Percentiles rank a stretch among this genome's conserved stretches.
These are phyloP conservation scores for Drosophila carrolli DNA, from an alignment of 1,140 invertebrate species.

Conservation along the genomic window DNA sequence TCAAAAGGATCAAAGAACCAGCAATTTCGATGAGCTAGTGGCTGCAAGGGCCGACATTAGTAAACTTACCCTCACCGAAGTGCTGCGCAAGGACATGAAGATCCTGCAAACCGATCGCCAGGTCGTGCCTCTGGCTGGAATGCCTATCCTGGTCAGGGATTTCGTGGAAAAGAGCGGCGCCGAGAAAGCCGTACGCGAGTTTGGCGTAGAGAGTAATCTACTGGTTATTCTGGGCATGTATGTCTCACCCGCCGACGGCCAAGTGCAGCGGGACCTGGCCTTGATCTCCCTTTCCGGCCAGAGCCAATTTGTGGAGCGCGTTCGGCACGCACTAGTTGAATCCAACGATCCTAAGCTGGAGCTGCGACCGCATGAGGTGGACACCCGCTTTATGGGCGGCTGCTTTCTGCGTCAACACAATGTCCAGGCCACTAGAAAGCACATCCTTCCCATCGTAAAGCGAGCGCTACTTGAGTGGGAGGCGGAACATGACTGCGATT, in stretches of 20 bases:
- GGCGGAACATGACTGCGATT: constrained; percentile 41
- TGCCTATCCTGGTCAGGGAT: constrained; percentile 86
- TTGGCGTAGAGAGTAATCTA: constrained; percentile 83
- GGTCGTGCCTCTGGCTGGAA: constrained; percentile 85
- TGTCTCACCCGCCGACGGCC: constrained; percentile 49
- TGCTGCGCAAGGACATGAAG: constrained; percentile 89
- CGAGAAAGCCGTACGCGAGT: constrained; percentile 84
- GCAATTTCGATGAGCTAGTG: constrained; percentile 86
- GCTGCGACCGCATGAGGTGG: constrained; percentile 34
- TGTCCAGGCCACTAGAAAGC: constrained; percentile 87
- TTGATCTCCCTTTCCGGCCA: constrained; percentile 80
- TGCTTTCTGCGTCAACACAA: constrained; percentile 86
- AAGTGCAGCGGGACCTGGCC: constrained; percentile 86
- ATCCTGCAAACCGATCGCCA: constrained; percentile 75
- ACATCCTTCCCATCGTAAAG: constrained; percentile 87
- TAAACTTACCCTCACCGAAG: constrained; percentile 85
- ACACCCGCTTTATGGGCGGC: constrained; percentile 69
- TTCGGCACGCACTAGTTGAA: constrained; percentile 43
- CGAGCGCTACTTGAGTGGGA: constrained; percentile 73
- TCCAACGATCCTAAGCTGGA: constrained; percentile 46
- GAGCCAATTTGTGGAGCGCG: constrained; percentile 54
- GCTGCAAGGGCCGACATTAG: constrained; percentile 87
- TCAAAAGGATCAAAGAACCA: constrained; percentile 47
- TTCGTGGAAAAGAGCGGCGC: constrained; percentile 85
- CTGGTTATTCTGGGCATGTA: constrained; percentile 86